Percentiles rank a stretch among this genome's conserved stretches.
Evolutionary conservation across 35 echinoderm and acorn worm species (phyloP).

Genomic region (Ptychodera flava): DNA sequence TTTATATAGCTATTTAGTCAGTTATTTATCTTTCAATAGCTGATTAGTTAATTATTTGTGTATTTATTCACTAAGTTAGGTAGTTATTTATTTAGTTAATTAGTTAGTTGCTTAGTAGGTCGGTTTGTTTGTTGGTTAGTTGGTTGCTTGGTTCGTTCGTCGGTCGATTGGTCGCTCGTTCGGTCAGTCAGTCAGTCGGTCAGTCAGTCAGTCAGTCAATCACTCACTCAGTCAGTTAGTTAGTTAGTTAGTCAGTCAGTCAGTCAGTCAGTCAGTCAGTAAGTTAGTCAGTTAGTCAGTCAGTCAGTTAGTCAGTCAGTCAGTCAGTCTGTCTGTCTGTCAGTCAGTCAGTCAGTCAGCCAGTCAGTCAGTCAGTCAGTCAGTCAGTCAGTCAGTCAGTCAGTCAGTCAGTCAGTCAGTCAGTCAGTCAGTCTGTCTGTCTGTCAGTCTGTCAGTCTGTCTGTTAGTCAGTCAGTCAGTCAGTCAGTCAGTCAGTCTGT

Average conservation of each 20-base stretch:
- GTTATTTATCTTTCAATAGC: no score
- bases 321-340: neutral
- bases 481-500: neutral
- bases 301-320: neutral
- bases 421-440: neutral
- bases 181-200: neutral
- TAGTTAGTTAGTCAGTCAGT: neutral
- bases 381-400: neutral
- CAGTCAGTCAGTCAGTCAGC: neutral
- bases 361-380: neutral
- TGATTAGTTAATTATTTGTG: no score
- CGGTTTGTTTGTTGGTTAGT: no score
- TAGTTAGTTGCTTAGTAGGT: no score
- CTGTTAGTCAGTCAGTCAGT: neutral
- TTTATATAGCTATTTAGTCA: no score
- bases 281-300: neutral
- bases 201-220: neutral
- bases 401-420: neutral
- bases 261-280: neutral
- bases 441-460: neutral
- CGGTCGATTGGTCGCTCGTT: neutral
- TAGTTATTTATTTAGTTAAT: no score
- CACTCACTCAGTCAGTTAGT: neutral
- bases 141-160: no score
- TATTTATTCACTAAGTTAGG: no score